Base-by-base conservation (phyloP, 2,888 invertebrate species). In the Tupiocoris notatus region DNA sequence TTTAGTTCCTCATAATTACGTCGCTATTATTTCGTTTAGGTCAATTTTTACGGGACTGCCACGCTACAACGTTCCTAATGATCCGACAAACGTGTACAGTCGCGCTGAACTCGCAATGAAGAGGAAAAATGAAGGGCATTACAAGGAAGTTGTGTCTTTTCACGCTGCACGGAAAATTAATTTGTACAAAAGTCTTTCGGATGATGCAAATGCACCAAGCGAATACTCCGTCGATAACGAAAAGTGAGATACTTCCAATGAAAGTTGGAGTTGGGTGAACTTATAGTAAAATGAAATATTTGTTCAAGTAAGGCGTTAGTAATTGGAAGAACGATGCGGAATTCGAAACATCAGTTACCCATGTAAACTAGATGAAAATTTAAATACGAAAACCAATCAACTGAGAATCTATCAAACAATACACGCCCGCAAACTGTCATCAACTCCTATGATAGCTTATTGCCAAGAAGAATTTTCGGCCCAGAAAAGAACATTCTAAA, bases 1-100 rank as follows among this genome's bases (percentile, higher is more conserved):
- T 21, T 6, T 20, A 9, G 18, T 63, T 63, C 18, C 61, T 61
- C 12, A 58, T 17, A n/a, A n/a, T n/a, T n/a, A 23, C 25, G n/a
- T 23, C 20, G 17, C 57, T 76, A n/a, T 78, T n/a, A n/a, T 39
- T 39, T 39, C 3, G 6, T 39, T 39, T n/a, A 81, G 81, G 56
- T 83, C 84, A 2, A 84, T 84, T 68, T 84, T 82, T 63, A 81
- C 83, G 0, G 82, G 82, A 20, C 78, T 82, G 24, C 80, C 81
- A 17, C 80, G 83, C 71, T 79, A 80, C 59, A 64, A 79, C 17
- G 79, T 80, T 1, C 79, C 80, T 1, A 18, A 77, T 16, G 77
- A 79, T 18, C 56, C 81, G 54, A 79, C 81, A 1, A 82, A 82
- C 64, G 81, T 81, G 12, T 79, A 81, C 20, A 81, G 81, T 2